Evolutionary conservation across 1,140 invertebrate species (phyloP).

Genomic region (Piezodorus guildinii): DNA sequence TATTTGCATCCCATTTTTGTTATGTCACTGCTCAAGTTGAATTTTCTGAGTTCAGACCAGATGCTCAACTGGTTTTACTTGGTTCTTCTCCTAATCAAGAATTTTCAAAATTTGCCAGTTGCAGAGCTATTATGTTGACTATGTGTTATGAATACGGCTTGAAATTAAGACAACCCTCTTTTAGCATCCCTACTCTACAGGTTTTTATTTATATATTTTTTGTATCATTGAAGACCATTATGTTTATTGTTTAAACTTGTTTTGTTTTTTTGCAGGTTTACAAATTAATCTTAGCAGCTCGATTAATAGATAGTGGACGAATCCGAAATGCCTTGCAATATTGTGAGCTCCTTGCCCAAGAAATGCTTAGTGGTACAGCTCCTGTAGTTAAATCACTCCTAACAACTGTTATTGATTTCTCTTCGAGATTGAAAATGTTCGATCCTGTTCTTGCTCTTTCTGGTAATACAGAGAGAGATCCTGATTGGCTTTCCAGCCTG

Average conservation of each 20-base stretch:
- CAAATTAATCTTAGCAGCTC: slow-evolving; percentile 58
- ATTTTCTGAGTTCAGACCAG: slow-evolving; percentile 51
- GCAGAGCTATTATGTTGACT: slow-evolving; percentile 81
- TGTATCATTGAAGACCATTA: neutral
- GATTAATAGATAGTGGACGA: slow-evolving; percentile 50
- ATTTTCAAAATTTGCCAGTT: slow-evolving; percentile 59
- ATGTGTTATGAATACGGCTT: slow-evolving; percentile 91
- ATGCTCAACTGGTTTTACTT: slow-evolving; percentile 64
- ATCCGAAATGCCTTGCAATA: slow-evolving; percentile 57
- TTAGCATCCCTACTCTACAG: slow-evolving; percentile 57
- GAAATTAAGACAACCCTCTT: slow-evolving; percentile 63
- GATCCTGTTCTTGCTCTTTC: slow-evolving; percentile 21
- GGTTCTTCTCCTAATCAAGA: slow-evolving; percentile 52
- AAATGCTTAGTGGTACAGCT: slow-evolving; percentile 28
- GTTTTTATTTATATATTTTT: slow-evolving; percentile 34
- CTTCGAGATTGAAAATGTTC: slow-evolving; percentile 23
- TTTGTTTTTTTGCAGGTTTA: slow-evolving; percentile 42
- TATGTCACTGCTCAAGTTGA: slow-evolving; percentile 77
- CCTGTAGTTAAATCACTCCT: neutral
- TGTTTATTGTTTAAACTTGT: slow-evolving; percentile 18
- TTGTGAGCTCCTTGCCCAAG: slow-evolving; percentile 60
- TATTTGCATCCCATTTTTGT: slow-evolving; percentile 86
- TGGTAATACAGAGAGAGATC: slow-evolving; percentile 24
- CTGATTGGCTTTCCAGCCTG: slow-evolving; percentile 26
- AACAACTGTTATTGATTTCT: slow-evolving; percentile 21